Base-by-base conservation (phyloP, 2,888 invertebrate species). In the Mythimna ferrago region DNA sequence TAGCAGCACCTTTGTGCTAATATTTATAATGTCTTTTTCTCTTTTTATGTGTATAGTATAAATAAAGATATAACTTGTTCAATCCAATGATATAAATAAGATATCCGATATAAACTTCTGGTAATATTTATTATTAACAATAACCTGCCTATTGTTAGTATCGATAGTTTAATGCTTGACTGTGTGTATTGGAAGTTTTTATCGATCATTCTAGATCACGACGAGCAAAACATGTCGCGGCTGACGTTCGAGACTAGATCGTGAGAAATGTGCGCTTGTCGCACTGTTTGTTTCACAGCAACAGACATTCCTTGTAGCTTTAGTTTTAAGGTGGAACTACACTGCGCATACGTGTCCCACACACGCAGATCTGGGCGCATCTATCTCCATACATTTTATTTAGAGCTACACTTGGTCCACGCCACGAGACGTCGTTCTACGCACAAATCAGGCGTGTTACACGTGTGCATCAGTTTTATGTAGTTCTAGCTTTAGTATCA, bases 201-300 rank as follows among this genome's bases (percentile, higher is more conserved):
- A 87, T 88, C 83, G 85, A 88, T 89, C 75, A 89, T 90, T 90
- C 89, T 89, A 89, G 89, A 90, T 88, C 90, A 89, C 83, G 88
- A 84, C 82, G 74, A 76, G 88, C 85, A 89, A 90, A 90, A 89
- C 87, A 89, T 84, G 88, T 80, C 84, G 88, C 74, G 48, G 80
- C 66, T 78, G 77, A 73, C 74, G 76, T 69, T 83, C 32, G 83
- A 86, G 87, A 90, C 85, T 88, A 80, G 90, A 90, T 92, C 92
- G 92, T 92, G 92, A 89, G 92, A 92, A 92, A 83, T 80, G 62
- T 78, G 73, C 72, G 85, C 82, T 73, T 81, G 87, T 85, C 80
- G 75, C 84, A 61, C 67, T 71, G 72, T 83, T 81, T 71, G 72
- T 83, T 81, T 56, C 75, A 77, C 53, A 75, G 61, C 32, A 61